Evolutionary conservation across 2,888 invertebrate genomes (phyloP).

Genomic region (Aleiodes alternator): DNA sequence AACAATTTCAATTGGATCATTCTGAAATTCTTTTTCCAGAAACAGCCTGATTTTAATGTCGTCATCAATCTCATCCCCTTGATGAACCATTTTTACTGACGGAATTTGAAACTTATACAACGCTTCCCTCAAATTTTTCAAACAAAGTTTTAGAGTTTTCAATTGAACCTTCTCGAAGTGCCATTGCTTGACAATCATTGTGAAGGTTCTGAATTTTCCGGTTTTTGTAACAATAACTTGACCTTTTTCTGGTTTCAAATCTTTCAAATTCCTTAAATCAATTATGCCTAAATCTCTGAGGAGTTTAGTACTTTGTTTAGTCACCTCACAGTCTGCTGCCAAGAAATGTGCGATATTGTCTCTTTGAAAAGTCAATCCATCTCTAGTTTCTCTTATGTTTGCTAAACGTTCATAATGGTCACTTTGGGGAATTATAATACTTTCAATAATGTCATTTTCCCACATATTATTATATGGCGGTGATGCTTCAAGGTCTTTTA

Average conservation of each 20-base stretch:
- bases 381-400: neutral
- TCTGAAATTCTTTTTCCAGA: neutral
- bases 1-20: neutral
- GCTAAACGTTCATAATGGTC: neutral
- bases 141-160: too few relatives aligned
- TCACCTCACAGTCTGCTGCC: neutral
- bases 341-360: neutral
- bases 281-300: neutral
- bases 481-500: too few relatives aligned
- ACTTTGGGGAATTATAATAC: neutral
- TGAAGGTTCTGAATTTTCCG: too few relatives aligned
- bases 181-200: too few relatives aligned
- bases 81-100: neutral
- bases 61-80: neutral
- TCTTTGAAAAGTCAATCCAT: neutral
- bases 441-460: too few relatives aligned
- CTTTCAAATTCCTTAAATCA: neutral
- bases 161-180: too few relatives aligned
- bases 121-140: too few relatives aligned
- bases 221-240: too few relatives aligned
- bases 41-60: neutral
- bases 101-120: too few relatives aligned
- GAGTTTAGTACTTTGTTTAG: neutral
- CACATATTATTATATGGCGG: too few relatives aligned
- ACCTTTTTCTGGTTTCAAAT: neutral